phyloP scores from a whole-genome alignment of 2,797 vertebrate species.

The Hypotaenidia philippensis region DNA sequence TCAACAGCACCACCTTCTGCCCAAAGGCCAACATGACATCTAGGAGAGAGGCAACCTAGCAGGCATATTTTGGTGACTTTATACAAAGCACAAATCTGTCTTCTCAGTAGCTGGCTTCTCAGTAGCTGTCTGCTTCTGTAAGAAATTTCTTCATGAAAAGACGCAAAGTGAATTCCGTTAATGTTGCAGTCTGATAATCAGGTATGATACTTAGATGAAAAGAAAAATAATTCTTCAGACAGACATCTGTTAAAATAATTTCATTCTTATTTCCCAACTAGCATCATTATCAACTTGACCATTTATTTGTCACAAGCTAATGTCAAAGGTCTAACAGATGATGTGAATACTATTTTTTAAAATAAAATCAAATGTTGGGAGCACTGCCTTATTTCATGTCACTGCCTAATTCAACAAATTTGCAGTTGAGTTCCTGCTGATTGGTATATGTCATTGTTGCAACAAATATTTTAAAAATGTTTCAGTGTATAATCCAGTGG shows the following conservation, averaged over 20 bases:
- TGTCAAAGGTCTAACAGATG: not conserved
- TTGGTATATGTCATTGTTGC: not conserved
- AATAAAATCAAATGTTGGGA: not conserved
- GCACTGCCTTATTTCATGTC: not conserved
- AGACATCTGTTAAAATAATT: not conserved
- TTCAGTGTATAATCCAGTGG: not conserved
- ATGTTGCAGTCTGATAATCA: not conserved
- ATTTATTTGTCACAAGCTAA: not conserved
- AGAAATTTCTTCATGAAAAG: not conserved
- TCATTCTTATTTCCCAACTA: not conserved
- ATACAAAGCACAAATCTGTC: not conserved
- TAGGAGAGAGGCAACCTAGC: not conserved
- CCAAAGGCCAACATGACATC: not conserved
- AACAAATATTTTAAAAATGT: not conserved
- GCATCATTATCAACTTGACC: not conserved
- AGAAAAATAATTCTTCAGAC: not conserved
- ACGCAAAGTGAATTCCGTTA: not conserved
- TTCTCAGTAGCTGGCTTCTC: not conserved
- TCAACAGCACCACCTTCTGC: slow-evolving; percentile 82
- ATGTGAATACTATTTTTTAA: not conserved
- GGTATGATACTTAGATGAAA: not conserved
- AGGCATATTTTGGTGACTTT: not conserved
- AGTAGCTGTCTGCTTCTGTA: not conserved
- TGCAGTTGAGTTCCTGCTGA: not conserved
- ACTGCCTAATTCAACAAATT: not conserved